Base-by-base conservation (phyloP, 2,888 invertebrate species). In the Crossocerus cetratus region DNA sequence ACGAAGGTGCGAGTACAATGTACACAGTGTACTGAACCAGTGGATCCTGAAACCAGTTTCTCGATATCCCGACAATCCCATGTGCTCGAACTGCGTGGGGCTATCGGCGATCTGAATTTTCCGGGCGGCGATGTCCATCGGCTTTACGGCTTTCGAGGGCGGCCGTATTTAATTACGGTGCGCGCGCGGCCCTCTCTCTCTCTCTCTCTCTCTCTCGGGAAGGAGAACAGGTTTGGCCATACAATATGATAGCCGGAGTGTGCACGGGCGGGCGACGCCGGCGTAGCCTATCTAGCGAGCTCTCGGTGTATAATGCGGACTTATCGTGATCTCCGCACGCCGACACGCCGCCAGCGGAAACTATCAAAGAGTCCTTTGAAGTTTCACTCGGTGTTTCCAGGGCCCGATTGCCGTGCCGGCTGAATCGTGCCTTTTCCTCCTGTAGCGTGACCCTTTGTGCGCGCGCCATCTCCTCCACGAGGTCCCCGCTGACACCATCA, bases 331-430 rank as follows among this genome's bases (percentile, higher is more conserved):
- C 87, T 86, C 85, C 87, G 87, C 85, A 86, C 84, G 84, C 84
- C 86, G 82, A n/a, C n/a, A n/a, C n/a, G 85, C 82, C 11, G 79
- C 83, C 86, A 86, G 87, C 88, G 87, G 87, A 86, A 87, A 88
- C 84, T 86, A 87, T 89, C 88, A 88, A 88, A 88, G 88, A 86
- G 84, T 88, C 86, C 87, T 89, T 89, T 88, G 87, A 87, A 87
- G 88, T 88, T 86, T 82, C 82, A 84, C 84, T 85, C 86, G 86
- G 84, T 86, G 86, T 87, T 85, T 86, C 85, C 86, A 77, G 69
- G 69, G 58, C 74, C 32, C 74, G 77, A 81, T 75, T 74, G n/a
- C 82, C 59, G 54, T 62, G 62, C 60, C 3, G 49, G 49, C 2
- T 49, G 70, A 61, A 64, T 69, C 63, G 69, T 65, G 65, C 66